Base-by-base conservation (phyloP, 2,888 invertebrate genomes). In the Euspilapteryx auroguttella region DNA sequence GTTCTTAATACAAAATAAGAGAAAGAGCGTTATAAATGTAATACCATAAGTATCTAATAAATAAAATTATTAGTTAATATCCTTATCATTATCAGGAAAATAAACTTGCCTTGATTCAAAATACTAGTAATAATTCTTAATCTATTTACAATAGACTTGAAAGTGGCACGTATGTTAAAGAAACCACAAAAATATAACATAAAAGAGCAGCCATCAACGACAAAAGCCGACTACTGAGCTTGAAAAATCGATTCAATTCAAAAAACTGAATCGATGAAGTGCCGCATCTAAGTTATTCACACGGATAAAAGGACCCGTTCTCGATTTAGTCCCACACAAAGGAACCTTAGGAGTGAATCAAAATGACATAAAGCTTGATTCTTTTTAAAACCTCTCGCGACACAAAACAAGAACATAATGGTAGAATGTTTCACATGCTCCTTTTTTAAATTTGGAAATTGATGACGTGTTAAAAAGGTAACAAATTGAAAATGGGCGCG, bases 391-490 rank as follows among this genome's bases (percentile, higher is more conserved):
- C 31, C 24, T 27, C 25, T 61, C 52, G 40, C 41, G 45, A 43
- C 48, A 50, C 45, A 63, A 61, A 63, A 66, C 62, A 57, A 47
- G 49, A 53, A 55, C 49, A 62, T 65, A 71, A 69, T 59, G 59
- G 65, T 49, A 65, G 59, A 62, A 64, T 65, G 62, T 61, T 53
- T 52, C 45, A 37, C 37, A 39, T 44, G 44, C 52, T 61, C 55
- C 53, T 53, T 55, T 42, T 36, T 40, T 44, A 47, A 53, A 55
- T 62, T 62, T 47, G 29, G 48, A 48, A 61, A 71, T 65, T 61
- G 61, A 71, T 69, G 69, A 73, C 57, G 69, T 71, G 71, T 71
- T 73, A 75, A 75, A 71, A 71, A 66, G 64, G 58, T 64, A 56
- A 64, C 63, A 55, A 56, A 62, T 59, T 55, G 59, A 22, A 32